phyloP scores from a whole-genome alignment of 2,797 vertebrate species.

The Falco concolor region DNA sequence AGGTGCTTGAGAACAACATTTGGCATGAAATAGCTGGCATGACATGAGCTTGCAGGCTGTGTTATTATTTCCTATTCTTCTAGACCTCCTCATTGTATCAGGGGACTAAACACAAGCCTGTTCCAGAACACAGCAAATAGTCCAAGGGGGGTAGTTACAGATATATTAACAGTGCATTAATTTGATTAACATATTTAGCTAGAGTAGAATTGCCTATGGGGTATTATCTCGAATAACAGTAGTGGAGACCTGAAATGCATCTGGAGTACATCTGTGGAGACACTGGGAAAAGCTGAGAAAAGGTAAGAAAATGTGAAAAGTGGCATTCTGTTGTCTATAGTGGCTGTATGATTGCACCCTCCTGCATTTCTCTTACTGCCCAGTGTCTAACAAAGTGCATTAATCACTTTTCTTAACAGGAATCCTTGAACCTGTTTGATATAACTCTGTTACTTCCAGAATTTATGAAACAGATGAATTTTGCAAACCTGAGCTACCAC shows the following conservation, averaged over 20 bases:
- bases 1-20: slow-evolving; percentile 24
- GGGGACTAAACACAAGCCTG: not conserved
- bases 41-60: not conserved
- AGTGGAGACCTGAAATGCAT: not conserved
- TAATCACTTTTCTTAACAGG: not conserved
- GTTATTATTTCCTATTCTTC: slow-evolving; percentile 18
- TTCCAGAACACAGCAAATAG: not conserved
- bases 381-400: not conserved
- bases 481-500: not conserved
- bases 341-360: not conserved
- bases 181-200: not conserved
- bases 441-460: not conserved
- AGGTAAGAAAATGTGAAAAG: not conserved
- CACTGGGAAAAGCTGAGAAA: not conserved
- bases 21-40: not conserved
- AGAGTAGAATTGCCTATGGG: not conserved
- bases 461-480: not conserved
- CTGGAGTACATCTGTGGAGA: not conserved
- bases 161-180: not conserved
- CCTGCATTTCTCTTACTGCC: not conserved
- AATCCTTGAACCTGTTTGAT: not conserved
- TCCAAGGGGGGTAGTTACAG: not conserved
- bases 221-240: not conserved
- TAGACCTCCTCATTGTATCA: not conserved
- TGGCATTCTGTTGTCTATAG: not conserved